These are phyloP conservation scores for Diplodus sargus DNA, from an alignment of 2,797 vertebrate genomes.

Conservation along the genomic window DNA sequence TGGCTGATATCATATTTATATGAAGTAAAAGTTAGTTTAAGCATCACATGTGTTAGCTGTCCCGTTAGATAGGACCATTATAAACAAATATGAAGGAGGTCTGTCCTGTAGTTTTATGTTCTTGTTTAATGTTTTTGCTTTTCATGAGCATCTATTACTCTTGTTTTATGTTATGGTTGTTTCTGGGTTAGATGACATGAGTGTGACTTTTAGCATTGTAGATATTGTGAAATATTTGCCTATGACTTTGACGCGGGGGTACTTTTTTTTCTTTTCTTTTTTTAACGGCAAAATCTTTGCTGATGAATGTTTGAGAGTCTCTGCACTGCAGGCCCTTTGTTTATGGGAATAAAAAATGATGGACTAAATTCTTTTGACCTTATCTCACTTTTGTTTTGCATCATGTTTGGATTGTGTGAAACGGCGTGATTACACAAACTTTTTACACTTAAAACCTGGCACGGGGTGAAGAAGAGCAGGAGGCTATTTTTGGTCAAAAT, in stretches of 20 bases:
- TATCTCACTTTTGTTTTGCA: constrained; percentile 32
- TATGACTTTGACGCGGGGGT: constrained; percentile 64
- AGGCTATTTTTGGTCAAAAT: too few species aligned
- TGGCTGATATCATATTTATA: constrained; percentile 47
- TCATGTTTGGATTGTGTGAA: constrained; percentile 23
- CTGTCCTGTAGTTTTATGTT: constrained; percentile 56
- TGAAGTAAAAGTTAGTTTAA: constrained; percentile 33
- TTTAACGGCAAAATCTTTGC: constrained; percentile 70
- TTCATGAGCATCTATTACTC: constrained; percentile 51
- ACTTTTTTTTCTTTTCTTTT: constrained; percentile 38
- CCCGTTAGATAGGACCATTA: constrained; percentile 35
- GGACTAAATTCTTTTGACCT: constrained; percentile 46
- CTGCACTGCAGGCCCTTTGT: constrained; percentile 77
- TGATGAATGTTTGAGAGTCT: constrained; percentile 78
- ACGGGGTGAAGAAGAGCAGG: too few species aligned
- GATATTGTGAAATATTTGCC: constrained; percentile 81
- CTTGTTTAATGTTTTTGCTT: constrained; percentile 55
- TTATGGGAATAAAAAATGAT: constrained; percentile 82
- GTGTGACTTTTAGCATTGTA: constrained; percentile 77
- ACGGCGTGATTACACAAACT: background rate
- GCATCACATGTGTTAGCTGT: constrained; percentile 34
- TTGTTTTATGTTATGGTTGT: constrained; percentile 53
- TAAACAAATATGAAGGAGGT: constrained; percentile 47
- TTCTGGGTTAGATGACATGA: constrained; percentile 53
- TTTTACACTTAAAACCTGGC: constrained; percentile 3